These are phyloP conservation scores for Matsumyia berberina DNA, from an alignment of 2,888 invertebrate species.

Conservation along the genomic window DNA sequence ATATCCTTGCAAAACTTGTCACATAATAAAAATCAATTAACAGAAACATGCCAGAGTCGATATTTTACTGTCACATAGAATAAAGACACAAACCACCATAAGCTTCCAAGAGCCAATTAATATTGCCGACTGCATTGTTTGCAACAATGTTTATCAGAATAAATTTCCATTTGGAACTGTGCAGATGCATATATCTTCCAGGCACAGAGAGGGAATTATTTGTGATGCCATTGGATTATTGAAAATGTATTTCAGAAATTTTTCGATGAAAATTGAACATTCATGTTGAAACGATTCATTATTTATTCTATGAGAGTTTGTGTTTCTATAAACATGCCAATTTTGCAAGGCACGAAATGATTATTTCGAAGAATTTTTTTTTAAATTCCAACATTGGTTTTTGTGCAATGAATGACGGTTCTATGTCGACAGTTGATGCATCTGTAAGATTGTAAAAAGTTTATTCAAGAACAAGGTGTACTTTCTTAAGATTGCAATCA, in stretches of 20 bases:
- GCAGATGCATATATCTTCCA: not conserved
- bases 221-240: constrained; percentile 6
- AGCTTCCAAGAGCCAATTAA: not conserved
- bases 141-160: constrained; percentile 18
- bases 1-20: not conserved
- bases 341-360: not conserved
- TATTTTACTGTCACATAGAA: constrained; percentile 8
- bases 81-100: not conserved
- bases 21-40: constrained; percentile 1
- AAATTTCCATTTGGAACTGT: constrained; percentile 15
- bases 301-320: not conserved
- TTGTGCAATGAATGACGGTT: not conserved
- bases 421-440: too few relatives aligned
- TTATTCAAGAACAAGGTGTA: too few relatives aligned
- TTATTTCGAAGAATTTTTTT: not conserved
- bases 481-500: too few relatives aligned
- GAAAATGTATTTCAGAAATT: not conserved
- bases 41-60: constrained; percentile 9
- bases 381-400: not conserved
- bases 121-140: constrained; percentile 21
- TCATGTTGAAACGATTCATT: not conserved
- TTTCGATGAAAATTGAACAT: not conserved
- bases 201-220: constrained; percentile 2
- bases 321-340: constrained; percentile 7
- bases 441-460: too few relatives aligned